phyloP scores from a whole-genome alignment of 2,888 invertebrate species.

The Cyclophora albipunctata region DNA sequence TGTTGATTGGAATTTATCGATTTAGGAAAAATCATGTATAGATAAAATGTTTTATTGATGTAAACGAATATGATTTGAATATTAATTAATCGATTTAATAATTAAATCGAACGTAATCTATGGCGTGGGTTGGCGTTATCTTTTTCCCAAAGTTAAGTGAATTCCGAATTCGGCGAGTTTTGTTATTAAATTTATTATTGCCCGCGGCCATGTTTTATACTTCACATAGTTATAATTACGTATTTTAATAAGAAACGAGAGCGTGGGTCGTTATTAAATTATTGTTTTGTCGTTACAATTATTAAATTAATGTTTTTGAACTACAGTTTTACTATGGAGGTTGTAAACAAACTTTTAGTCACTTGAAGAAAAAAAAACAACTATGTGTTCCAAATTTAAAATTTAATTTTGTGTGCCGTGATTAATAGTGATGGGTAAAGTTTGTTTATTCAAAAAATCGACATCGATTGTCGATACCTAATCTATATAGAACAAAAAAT shows the following conservation, averaged over 20 bases:
- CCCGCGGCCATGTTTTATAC: conserved; percentile 36
- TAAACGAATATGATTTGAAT: too few relatives aligned
- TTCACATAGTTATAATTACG: conserved; percentile 32
- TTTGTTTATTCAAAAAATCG: too few relatives aligned
- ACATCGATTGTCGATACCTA: too few relatives aligned
- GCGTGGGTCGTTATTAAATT: conserved; percentile 33
- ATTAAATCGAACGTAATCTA: conserved; percentile 50
- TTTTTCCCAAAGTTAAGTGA: conserved; percentile 33
- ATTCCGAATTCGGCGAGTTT: conserved; percentile 45
- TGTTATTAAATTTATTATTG: conserved; percentile 41
- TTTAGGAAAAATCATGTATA: too few relatives aligned
- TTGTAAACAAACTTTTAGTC: neutral
- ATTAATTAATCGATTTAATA: conserved; percentile 40
- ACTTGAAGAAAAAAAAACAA: too few relatives aligned
- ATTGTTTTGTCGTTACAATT: conserved; percentile 22
- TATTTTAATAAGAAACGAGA: conserved; percentile 28
- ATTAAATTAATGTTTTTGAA: conserved; percentile 15
- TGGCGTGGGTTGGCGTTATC: conserved; percentile 41
- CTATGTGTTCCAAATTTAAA: too few relatives aligned
- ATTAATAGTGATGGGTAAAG: too few relatives aligned
- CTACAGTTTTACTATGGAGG: conserved; percentile 3
- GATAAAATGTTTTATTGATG: too few relatives aligned
- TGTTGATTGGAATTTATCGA: too few relatives aligned
- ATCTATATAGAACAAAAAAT: too few relatives aligned
- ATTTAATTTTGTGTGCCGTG: too few relatives aligned